phyloP scores from a whole-genome alignment of 2,888 invertebrate species.

The Leucoma salicis region DNA sequence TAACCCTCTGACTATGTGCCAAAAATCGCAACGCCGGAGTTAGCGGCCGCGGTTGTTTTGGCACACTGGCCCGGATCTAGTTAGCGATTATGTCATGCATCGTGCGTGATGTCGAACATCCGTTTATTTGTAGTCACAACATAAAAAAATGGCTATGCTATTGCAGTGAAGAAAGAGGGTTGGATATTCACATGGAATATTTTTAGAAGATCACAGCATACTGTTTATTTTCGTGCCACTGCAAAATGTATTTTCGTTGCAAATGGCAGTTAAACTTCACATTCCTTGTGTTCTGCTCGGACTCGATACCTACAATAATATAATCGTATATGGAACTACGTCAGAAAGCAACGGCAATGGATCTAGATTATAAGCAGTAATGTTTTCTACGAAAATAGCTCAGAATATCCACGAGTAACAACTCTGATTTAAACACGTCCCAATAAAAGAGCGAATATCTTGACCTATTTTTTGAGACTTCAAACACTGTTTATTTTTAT shows the following conservation, averaged over 20 bases:
- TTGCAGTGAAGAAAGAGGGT: constrained; percentile 49
- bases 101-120: constrained; percentile 57
- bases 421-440: constrained; percentile 40
- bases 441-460: constrained; percentile 41
- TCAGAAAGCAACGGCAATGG: not conserved
- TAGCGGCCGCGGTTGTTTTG: constrained; percentile 59
- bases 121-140: constrained; percentile 59
- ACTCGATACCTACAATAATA: not conserved
- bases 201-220: constrained; percentile 60
- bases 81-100: constrained; percentile 77
- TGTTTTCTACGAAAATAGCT: constrained; percentile 35
- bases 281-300: not conserved
- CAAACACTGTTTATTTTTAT: not conserved
- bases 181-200: constrained; percentile 42
- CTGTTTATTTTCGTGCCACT: constrained; percentile 29
- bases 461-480: constrained; percentile 43
- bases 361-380: constrained; percentile 27
- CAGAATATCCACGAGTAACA: constrained; percentile 33
- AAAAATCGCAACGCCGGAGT: constrained; percentile 60
- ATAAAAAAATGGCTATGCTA: constrained; percentile 54
- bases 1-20: constrained; percentile 74
- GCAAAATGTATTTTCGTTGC: constrained; percentile 30
- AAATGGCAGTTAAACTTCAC: constrained; percentile 10
- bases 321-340: not conserved
- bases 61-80: constrained; percentile 75